phyloP scores from a whole-genome alignment of 2,113 vertebrate species.

The Fulica atra region DNA sequence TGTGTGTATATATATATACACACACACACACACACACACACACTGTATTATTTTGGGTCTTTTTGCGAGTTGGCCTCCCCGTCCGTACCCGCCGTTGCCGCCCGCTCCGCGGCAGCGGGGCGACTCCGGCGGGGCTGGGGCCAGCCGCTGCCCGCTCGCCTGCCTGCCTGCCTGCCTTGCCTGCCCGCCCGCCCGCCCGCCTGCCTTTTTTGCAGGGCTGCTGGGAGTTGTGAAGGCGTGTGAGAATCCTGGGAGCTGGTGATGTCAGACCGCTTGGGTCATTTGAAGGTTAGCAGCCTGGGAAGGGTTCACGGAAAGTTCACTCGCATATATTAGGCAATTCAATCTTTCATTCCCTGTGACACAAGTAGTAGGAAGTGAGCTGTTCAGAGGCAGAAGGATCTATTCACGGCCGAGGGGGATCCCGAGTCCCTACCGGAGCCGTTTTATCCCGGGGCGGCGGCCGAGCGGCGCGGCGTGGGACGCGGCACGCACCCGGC shows the following conservation, averaged over 20 bases:
- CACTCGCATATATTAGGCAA: constrained; percentile 99
- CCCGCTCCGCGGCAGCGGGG: background rate
- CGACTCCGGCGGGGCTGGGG: background rate
- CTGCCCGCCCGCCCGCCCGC: constrained; percentile 53
- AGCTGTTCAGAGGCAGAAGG: constrained; percentile 87
- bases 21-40: too few relatives aligned
- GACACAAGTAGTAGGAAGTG: constrained; percentile 98
- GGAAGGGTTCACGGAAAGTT: constrained; percentile 98
- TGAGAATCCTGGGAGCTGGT: constrained; percentile 87
- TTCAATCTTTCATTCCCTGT: constrained; percentile 95
- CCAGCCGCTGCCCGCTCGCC: constrained; percentile 36
- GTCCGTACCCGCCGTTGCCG: background rate
- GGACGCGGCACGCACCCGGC: constrained; percentile 42
- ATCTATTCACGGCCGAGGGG: constrained; percentile 84
- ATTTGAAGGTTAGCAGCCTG: constrained; percentile 99
- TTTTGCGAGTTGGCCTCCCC: background rate
- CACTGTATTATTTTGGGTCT: background rate
- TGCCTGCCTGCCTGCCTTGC: constrained; percentile 54
- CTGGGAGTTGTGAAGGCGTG: constrained; percentile 83
- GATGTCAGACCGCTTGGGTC: constrained; percentile 97
- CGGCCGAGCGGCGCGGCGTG: constrained; percentile 32
- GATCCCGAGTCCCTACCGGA: constrained; percentile 69
- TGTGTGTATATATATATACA: too few relatives aligned
- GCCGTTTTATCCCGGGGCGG: constrained; percentile 67
- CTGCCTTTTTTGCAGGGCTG: constrained; percentile 72